These are phyloP conservation scores for Spinibarbus caldwelli DNA, from an alignment of 2,797 vertebrate species.

Conservation along the genomic window DNA sequence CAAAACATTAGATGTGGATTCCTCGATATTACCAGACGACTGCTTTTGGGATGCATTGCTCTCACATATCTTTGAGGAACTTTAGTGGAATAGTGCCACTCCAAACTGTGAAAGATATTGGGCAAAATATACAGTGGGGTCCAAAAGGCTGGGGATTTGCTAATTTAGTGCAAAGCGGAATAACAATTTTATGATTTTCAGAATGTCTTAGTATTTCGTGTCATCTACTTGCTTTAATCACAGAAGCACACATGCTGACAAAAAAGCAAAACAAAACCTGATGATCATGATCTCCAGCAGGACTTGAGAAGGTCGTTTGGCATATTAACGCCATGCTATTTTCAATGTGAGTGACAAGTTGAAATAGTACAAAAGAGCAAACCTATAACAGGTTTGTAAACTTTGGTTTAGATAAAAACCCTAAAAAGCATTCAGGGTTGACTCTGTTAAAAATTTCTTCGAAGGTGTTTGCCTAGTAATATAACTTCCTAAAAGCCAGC, in stretches of 20 bases:
- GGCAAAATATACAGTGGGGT: background rate
- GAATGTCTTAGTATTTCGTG: background rate
- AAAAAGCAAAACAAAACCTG: background rate
- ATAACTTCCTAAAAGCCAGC: background rate
- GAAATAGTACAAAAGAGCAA: background rate
- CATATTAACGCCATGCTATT: too few species aligned
- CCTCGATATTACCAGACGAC: conserved; percentile 10
- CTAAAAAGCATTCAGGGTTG: background rate
- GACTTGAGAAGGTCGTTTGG: background rate
- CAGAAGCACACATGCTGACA: background rate
- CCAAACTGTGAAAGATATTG: background rate
- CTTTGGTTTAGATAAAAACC: background rate
- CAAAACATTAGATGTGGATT: conserved; percentile 13
- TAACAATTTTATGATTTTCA: background rate
- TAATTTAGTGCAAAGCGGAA: background rate
- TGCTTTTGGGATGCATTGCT: background rate
- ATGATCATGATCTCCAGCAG: background rate
- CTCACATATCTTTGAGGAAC: conserved; percentile 8
- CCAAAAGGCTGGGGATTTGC: background rate
- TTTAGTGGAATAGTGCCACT: background rate
- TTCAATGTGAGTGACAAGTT: background rate
- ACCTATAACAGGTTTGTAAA: background rate
- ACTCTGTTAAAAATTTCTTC: background rate
- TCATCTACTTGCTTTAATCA: background rate
- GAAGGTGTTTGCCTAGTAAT: background rate